These are phyloP conservation scores for Hirtodrosophila cameraria DNA, from an alignment of 2,888 invertebrate genomes.

Conservation along the genomic window DNA sequence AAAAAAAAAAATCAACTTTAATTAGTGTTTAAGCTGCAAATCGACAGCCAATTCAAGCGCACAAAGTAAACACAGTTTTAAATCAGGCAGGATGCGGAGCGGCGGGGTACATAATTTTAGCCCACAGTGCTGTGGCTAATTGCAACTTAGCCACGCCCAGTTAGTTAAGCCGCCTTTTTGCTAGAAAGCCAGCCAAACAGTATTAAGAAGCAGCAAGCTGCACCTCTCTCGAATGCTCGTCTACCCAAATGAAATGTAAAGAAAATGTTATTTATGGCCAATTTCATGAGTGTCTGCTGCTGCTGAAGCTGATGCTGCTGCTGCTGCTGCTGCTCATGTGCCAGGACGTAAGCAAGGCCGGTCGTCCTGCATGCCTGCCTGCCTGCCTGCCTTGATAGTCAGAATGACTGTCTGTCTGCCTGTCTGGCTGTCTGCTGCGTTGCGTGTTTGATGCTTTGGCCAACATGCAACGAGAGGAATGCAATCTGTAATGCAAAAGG, in stretches of 20 bases:
- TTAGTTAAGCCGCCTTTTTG: constrained; percentile 66
- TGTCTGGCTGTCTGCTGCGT: constrained; percentile 21
- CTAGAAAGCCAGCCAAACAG: constrained; percentile 50
- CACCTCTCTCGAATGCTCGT: constrained; percentile 33
- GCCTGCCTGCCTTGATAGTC: constrained; percentile 8
- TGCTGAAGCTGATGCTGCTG: constrained; percentile 21
- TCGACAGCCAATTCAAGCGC: constrained; percentile 54
- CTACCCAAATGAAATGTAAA: constrained; percentile 78
- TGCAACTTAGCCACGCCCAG: constrained; percentile 77
- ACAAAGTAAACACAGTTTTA: constrained; percentile 60
- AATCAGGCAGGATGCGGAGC: constrained; percentile 46
- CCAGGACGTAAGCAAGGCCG: constrained; percentile 30
- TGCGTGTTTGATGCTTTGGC: constrained; percentile 71
- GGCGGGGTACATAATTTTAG: background rate
- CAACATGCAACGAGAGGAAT: constrained; percentile 65
- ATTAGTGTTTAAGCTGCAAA: constrained; percentile 63
- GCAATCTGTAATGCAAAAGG: constrained; percentile 78
- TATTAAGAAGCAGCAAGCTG: constrained; percentile 38
- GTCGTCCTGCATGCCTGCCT: background rate
- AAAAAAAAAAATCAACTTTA: constrained; percentile 45
- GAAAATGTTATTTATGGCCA: constrained; percentile 81
- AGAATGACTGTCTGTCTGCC: constrained; percentile 20
- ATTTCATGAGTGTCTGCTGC: constrained; percentile 76
- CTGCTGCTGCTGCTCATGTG: constrained; percentile 45
- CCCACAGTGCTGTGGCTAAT: constrained; percentile 57